Conservation (phyloP, 2,797 vertebrate genomes). For the Microchirus variegatus region DNA sequence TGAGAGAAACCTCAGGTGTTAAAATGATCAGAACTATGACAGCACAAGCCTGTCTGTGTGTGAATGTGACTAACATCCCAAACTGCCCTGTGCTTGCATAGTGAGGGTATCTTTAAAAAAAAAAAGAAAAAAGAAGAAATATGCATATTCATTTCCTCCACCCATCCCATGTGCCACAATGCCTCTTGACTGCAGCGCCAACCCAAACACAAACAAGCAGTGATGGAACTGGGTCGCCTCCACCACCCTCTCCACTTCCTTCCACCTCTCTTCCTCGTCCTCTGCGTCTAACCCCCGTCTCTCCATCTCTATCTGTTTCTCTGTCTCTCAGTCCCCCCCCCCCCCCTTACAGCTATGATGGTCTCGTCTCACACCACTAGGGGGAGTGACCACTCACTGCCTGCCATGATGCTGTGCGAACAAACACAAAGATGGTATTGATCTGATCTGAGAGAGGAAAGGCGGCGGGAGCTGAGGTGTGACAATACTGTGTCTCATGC, state of each 20-base stretch:
- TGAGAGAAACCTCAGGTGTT: neutral
- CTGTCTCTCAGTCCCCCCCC: constrained; percentile 7
- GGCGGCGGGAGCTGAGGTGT: constrained; percentile 47
- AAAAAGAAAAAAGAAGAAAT: constrained; percentile 14
- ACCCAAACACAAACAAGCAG: constrained; percentile 81
- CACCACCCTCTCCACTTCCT: constrained; percentile 38
- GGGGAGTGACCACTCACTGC: constrained; percentile 59
- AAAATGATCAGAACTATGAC: neutral
- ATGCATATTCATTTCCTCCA: constrained; percentile 45
- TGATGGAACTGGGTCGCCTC: constrained; percentile 87
- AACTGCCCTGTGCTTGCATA: constrained; percentile 12
- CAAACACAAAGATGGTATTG: constrained; percentile 67
- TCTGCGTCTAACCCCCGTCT: constrained; percentile 15
- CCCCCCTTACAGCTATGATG: constrained; percentile 21
- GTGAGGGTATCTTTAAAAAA: neutral
- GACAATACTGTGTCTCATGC: constrained; percentile 56
- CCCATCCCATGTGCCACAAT: constrained; percentile 64
- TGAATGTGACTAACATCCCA: neutral
- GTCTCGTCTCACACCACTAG: constrained; percentile 58
- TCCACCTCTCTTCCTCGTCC: constrained; percentile 48
- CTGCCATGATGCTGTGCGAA: constrained; percentile 28
- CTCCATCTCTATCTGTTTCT: constrained; percentile 20
- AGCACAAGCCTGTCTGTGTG: neutral
- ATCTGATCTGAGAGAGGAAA: constrained; percentile 38
- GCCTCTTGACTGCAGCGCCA: constrained; percentile 75